Evolutionary conservation across 2,113 vertebrate species (phyloP), one percentile per base, ranked within the genome.

Genomic region (Clupea harengus): DNA sequence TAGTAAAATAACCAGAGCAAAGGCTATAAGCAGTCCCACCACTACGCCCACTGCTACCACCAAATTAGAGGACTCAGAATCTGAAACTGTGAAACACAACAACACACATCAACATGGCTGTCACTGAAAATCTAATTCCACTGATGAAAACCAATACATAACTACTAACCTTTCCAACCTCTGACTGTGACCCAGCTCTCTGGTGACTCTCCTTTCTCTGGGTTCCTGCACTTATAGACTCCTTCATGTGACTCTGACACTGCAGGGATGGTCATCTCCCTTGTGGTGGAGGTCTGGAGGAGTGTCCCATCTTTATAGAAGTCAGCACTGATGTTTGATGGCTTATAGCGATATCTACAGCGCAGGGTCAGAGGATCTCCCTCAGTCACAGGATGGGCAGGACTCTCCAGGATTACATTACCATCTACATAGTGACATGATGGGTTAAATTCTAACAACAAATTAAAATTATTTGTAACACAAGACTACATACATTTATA

Each of bases 171-270:
- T 39, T 39, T 39, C 39, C 39, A 39, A 78, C 72, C 72, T 13
- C 4, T 78, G 0, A 78, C 72, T 78, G 32, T 78, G 3, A 78
- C 11, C 32, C 32, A 39, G 3, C 72, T 78, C 15, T 78, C 72
- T 78, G 72, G 72, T 78, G 72, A 78, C 72, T 78, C 28, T 78
- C 28, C 72, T 44, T 1, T 78, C 72, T 78, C 25, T 78, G 28
- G 72, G 72, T 39, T 78, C 11, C 72, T 78, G 86, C 92, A 92
- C 82, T 64, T 87, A 80, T 92, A 92, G 72, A 90, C 87, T 0
- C 92, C 92, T 67, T 92, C 87, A 10, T 92, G 81, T 67, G 88
- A 90, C 86, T 78, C 84, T 10, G 88, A 90, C 72, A 90, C 88
- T 83, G 86, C 84, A n/a, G 85, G 25, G 2, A 92, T 89, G 0